Conservation (phyloP, 2,888 invertebrate species). For the Spatulosminthurus flaviceps region DNA sequence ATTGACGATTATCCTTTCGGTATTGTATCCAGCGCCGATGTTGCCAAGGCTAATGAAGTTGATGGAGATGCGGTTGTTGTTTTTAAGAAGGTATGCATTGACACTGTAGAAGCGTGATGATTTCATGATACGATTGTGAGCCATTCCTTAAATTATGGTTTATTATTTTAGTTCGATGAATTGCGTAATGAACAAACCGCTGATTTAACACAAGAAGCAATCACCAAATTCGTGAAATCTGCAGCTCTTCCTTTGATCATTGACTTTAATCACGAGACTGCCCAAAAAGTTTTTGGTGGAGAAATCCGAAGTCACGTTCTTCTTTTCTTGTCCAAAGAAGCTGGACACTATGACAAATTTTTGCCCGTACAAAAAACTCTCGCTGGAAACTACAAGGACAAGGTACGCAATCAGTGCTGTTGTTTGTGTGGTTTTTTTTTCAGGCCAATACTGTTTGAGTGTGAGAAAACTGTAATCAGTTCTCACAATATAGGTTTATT, state of each 20-base stretch:
- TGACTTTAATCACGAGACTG: constrained; percentile 97
- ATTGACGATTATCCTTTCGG: constrained; percentile 91
- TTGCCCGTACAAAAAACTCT: constrained; percentile 81
- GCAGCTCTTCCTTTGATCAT: constrained; percentile 90
- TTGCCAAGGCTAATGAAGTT: constrained; percentile 82
- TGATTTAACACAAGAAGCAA: constrained; percentile 73
- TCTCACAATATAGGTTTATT: constrained; percentile 51
- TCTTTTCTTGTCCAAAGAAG: constrained; percentile 91
- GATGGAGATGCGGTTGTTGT: constrained; percentile 82
- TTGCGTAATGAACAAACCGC: constrained; percentile 78
- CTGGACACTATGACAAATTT: constrained; percentile 83
- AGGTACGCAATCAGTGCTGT: constrained; percentile 67
- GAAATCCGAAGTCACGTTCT: constrained; percentile 96
- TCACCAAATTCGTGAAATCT: constrained; percentile 84
- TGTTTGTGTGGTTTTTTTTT: constrained; percentile 24
- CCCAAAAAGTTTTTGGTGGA: constrained; percentile 98
- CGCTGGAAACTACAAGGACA: constrained; percentile 90
- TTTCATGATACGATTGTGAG: too few species aligned
- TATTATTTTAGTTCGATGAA: constrained; percentile 79
- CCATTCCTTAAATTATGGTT: too few species aligned
- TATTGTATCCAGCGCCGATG: constrained; percentile 80
- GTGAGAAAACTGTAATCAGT: constrained; percentile 3
- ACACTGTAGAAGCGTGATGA: not conserved
- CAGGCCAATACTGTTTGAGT: constrained; percentile 18
- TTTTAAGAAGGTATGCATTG: constrained; percentile 87